Evolutionary conservation across 2,797 vertebrate genomes (phyloP), one percentile per base, ranked within the genome.

Genomic region (Crocidura indochinensis): DNA sequence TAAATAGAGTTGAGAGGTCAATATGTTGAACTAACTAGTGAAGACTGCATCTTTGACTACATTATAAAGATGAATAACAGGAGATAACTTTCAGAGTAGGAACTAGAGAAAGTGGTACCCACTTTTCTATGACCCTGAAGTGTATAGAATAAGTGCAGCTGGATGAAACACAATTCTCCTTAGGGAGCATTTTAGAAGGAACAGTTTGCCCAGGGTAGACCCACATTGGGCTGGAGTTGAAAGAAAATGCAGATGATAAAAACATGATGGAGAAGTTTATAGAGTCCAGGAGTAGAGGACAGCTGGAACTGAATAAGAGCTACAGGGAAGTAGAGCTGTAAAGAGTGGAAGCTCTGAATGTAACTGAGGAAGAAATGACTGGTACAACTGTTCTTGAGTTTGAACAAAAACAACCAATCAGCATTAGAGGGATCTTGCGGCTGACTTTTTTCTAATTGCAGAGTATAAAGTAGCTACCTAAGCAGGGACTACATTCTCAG

Each of bases 391-490:
- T 20, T 12, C 31, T 47, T 87, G 6, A 20, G 60, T 84, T 8
- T 85, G n/a, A 11, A 19, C 17, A 51, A 83, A 20, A 47, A 10
- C 60, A 14, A 31, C 6, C 19, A 6, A 65, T 60, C 6, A 60
- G 56, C 22, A 20, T 60, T 60, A 60, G 56, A 15, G 15, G 20
- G 15, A 20, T 10, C 14, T 51, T 51, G 7, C 14, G 51, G 51
- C 51, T 51, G 51, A 10, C 51, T 9, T 4, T 64, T 76, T 87
- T 81, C 31, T 80, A 72, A 60, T 0, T n/a, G 22, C 8, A 65
- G 22, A 79, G 79, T 71, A 65, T 81, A 56, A 78, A 67, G n/a
- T 9, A 64, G 46, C 24, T 84, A 56, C 60, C 67, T 46, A 74
- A 31, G 2, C 26, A 53, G 22, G 2, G 15, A 38, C 74, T 74